Conservation (phyloP, 2,888 invertebrate genomes). For the Cephus pulcher region DNA sequence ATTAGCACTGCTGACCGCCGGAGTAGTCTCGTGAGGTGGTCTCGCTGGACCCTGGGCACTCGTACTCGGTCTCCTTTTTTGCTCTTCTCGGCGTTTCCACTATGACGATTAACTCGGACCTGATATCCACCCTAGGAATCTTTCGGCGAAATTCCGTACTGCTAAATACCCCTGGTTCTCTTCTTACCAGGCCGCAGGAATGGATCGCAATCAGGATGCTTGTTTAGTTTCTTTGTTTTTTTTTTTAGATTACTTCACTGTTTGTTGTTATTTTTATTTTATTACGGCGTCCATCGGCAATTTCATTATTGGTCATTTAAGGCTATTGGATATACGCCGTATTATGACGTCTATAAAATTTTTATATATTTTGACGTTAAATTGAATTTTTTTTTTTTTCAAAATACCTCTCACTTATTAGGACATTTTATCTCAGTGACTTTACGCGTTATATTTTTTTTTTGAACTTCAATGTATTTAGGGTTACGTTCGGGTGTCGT, state of each 20-base stretch:
- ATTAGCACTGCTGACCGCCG: constrained; percentile 28
- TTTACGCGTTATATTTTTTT: background rate
- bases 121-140: constrained; percentile 59
- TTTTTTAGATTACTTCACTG: background rate
- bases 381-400: background rate
- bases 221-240: background rate
- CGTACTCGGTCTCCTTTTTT: constrained; percentile 41
- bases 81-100: constrained; percentile 29
- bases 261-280: background rate
- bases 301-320: too few relatives aligned
- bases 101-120: constrained; percentile 44
- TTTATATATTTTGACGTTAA: too few relatives aligned
- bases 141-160: constrained; percentile 55
- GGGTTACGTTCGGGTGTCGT: background rate
- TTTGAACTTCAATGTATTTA: background rate
- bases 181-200: constrained; percentile 43
- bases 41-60: constrained; percentile 44
- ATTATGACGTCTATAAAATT: too few relatives aligned
- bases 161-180: constrained; percentile 57
- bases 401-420: background rate
- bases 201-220: background rate
- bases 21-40: constrained; percentile 49
- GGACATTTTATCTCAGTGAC: background rate
- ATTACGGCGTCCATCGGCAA: too few relatives aligned
- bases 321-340: too few relatives aligned